phyloP scores from a whole-genome alignment of 2,888 invertebrate species.

The Orgyia antiqua region DNA sequence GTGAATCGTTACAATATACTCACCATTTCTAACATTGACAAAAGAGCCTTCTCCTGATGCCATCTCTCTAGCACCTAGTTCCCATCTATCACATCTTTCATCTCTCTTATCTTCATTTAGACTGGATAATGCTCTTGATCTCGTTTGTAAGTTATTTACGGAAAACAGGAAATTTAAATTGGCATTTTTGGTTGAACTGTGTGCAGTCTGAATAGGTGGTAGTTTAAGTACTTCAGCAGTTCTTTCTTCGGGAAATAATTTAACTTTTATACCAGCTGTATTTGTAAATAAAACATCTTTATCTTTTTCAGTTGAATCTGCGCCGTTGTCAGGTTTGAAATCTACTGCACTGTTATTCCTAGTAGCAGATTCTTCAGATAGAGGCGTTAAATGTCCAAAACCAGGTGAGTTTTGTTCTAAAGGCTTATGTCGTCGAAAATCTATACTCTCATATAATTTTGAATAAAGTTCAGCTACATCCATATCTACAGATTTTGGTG shows the following conservation, averaged over 20 bases:
- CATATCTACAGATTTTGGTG: slow-evolving; percentile 45
- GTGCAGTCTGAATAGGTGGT: slow-evolving; percentile 48
- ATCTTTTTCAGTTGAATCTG: slow-evolving; percentile 17
- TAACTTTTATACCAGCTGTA: slow-evolving; percentile 40
- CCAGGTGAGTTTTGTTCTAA: slow-evolving; percentile 30
- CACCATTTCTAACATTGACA: slow-evolving; percentile 43
- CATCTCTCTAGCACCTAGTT: slow-evolving; percentile 38
- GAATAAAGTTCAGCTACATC: slow-evolving; percentile 55
- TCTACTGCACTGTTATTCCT: slow-evolving; percentile 45
- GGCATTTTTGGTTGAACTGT: slow-evolving; percentile 38
- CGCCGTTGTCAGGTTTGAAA: slow-evolving; percentile 27
- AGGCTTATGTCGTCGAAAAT: slow-evolving; percentile 24
- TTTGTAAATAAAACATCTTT: slow-evolving; percentile 39
- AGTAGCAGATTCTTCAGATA: slow-evolving; percentile 57
- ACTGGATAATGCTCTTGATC: slow-evolving; percentile 27
- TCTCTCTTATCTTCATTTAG: slow-evolving; percentile 30
- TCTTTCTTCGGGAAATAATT: slow-evolving; percentile 31
- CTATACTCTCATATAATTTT: slow-evolving; percentile 42
- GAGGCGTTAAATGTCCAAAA: slow-evolving; percentile 46
- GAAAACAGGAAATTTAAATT: slow-evolving; percentile 48
- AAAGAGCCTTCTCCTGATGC: slow-evolving; percentile 54
- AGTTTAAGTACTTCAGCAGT: slow-evolving; percentile 39
- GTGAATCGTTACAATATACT: too few species aligned
- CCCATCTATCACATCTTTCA: slow-evolving; percentile 36
- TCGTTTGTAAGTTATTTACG: slow-evolving; percentile 26